A percentile compares a stretch with the other conserved stretches of the same genome.
These are phyloP conservation scores for Ammodramus savannarum DNA, from an alignment of 2,113 vertebrate genomes.

Conservation along the genomic window DNA sequence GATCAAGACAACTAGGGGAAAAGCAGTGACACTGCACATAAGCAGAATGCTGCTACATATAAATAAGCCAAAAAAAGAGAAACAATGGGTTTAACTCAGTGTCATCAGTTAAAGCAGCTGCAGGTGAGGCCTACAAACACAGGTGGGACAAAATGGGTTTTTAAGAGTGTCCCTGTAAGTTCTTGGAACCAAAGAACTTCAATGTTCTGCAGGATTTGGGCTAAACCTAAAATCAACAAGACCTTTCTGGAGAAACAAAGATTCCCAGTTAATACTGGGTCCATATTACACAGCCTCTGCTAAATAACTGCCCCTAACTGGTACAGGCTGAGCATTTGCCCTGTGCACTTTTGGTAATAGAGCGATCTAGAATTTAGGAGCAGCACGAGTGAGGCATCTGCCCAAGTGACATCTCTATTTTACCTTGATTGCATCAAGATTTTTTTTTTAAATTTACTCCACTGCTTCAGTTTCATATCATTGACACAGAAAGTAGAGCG, in stretches of 20 bases:
- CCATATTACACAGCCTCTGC: background rate
- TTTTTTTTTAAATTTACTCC: background rate
- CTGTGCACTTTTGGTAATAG: background rate
- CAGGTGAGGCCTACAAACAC: background rate
- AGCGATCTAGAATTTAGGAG: background rate
- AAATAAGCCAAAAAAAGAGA: background rate
- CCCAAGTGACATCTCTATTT: background rate
- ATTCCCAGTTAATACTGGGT: background rate
- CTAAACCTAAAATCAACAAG: background rate
- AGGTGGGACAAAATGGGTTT: background rate
- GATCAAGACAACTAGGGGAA: slow-evolving; percentile 18
- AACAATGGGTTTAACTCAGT: background rate
- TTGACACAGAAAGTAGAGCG: background rate
- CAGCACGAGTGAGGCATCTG: background rate
- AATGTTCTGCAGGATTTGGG: background rate
- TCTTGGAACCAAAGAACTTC: background rate
- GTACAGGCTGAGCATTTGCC: background rate
- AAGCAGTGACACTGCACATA: background rate
- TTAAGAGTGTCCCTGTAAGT: background rate
- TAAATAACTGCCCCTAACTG: background rate
- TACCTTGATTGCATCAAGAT: background rate
- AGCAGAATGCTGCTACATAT: background rate
- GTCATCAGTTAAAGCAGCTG: background rate
- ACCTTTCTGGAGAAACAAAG: background rate
- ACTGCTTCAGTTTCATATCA: background rate